A percentile compares a stretch with the other conserved stretches of the same genome.
phyloP scores from a whole-genome alignment of 2,888 invertebrate genomes.

The Heliconius charithonia region DNA sequence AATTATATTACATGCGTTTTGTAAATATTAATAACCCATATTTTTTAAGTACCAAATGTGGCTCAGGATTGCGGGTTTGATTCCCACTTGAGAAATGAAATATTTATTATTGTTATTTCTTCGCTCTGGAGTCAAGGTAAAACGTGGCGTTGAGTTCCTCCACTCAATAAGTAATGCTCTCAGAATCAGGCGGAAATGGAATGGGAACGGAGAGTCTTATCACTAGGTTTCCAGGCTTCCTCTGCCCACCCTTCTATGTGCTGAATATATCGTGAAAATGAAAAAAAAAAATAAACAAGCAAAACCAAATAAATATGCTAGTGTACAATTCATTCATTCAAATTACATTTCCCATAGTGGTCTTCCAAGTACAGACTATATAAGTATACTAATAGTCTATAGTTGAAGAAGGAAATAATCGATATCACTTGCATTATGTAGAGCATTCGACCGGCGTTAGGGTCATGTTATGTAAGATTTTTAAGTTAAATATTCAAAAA shows the following conservation, averaged over 20 bases:
- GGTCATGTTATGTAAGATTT: constrained; percentile 25
- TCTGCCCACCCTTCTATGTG: neutral
- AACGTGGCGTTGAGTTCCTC: neutral
- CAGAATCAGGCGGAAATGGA: neutral
- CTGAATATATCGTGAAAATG: neutral
- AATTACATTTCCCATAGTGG: constrained; percentile 11
- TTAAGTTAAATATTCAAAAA: neutral
- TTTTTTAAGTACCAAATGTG: no score
- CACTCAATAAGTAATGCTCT: neutral
- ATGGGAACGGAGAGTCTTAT: neutral
- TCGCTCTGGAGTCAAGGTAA: no score
- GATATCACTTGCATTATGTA: constrained; percentile 42
- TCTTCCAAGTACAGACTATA: constrained; percentile 26
- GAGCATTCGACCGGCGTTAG: constrained; percentile 21
- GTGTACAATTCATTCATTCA: neutral
- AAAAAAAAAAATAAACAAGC: neutral
- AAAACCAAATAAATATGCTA: neutral
- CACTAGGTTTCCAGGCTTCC: neutral
- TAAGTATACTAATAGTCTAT: neutral
- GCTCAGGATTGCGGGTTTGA: neutral
- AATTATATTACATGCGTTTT: no score
- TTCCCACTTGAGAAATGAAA: neutral
- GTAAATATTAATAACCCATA: no score
- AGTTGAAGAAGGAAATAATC: constrained; percentile 34
- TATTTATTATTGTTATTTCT: no score